phyloP scores from a whole-genome alignment of 2,113 vertebrate genomes.

The Cyanoramphus novaezelandiae region DNA sequence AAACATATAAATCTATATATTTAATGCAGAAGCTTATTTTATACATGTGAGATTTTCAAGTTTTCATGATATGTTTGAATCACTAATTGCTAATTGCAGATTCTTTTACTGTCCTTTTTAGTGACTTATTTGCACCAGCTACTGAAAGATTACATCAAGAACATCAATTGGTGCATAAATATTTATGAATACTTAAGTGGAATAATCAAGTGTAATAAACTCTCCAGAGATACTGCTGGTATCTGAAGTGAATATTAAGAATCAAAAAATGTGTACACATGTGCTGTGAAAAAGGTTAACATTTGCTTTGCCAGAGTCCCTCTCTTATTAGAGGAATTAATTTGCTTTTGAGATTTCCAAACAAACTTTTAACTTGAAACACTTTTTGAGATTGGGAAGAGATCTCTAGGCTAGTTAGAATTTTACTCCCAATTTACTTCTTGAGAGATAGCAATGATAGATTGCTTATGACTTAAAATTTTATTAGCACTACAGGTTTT shows the following conservation, averaged over 20 bases:
- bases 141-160: conserved; percentile 55
- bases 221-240: conserved; percentile 17
- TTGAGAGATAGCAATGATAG: background rate
- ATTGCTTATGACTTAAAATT: background rate
- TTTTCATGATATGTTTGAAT: conserved; percentile 18
- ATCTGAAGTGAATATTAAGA: conserved; percentile 45
- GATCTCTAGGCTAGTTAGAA: background rate
- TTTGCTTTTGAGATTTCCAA: background rate
- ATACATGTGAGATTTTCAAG: conserved; percentile 31
- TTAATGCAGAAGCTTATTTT: conserved; percentile 5
- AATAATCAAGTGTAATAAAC: conserved; percentile 63
- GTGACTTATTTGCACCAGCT: conserved; percentile 48
- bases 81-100: conserved; percentile 54
- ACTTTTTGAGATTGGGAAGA: background rate
- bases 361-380: background rate
- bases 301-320: conserved; percentile 19
- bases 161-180: conserved; percentile 59
- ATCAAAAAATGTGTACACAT: background rate
- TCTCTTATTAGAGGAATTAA: background rate
- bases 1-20: background rate
- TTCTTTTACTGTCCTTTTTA: conserved; percentile 40
- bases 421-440: background rate
- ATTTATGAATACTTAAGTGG: conserved; percentile 67
- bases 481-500: background rate
- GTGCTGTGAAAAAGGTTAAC: conserved; percentile 37